Evolutionary conservation across 2,113 vertebrate genomes (phyloP).

Genomic region (Scolopax mira): DNA sequence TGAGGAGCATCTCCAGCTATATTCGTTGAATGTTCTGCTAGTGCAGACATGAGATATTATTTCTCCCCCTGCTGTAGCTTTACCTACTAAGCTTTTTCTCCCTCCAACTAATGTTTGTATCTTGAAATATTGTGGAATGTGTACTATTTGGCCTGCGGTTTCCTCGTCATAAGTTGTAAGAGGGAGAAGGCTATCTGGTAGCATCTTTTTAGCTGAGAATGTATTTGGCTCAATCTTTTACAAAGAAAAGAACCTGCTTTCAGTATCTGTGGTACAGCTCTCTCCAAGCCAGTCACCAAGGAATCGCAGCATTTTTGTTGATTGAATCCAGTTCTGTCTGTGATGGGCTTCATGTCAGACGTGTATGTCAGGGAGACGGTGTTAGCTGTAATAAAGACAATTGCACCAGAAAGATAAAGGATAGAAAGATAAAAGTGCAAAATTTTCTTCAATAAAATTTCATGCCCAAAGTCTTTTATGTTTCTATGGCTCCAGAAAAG

Average conservation of each 20-base stretch:
- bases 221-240: background rate
- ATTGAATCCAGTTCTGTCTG: background rate
- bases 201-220: background rate
- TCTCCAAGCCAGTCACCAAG: background rate
- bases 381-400: background rate
- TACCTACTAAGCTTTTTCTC: background rate
- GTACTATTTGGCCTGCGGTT: background rate
- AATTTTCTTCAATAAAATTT: background rate
- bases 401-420: background rate
- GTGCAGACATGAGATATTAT: background rate
- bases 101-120: background rate
- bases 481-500: background rate
- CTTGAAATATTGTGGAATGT: conserved; percentile 3
- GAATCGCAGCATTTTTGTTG: background rate
- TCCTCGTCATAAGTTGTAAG: background rate
- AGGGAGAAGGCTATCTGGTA: background rate
- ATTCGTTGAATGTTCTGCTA: background rate
- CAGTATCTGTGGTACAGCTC: accelerated
- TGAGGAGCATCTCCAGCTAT: background rate
- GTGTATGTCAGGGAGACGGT: accelerated
- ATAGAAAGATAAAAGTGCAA: background rate
- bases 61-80: background rate
- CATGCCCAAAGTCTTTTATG: background rate
- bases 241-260: background rate
- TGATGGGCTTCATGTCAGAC: background rate